Percentiles rank a stretch among this genome's conserved stretches.
These are phyloP conservation scores for Tridacna gigas DNA, from an alignment of 2,888 invertebrate genomes.

Conservation along the genomic window DNA sequence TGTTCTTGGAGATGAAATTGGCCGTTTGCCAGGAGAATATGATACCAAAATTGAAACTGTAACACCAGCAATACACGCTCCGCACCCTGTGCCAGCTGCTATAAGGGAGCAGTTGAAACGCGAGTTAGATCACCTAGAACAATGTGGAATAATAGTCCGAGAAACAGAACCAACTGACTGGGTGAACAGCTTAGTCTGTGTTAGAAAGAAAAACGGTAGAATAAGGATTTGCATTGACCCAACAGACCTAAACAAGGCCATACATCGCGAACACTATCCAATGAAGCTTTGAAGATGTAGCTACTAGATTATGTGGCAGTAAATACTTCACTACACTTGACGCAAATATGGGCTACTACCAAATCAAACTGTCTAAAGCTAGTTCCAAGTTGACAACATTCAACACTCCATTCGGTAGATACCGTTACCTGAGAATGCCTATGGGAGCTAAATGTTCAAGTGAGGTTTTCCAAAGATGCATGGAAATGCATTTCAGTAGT, in stretches of 20 bases:
- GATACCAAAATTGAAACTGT: constrained; percentile 22
- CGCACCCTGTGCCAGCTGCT: constrained; percentile 29
- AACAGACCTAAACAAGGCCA: constrained; percentile 26
- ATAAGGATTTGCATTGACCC: constrained; percentile 35
- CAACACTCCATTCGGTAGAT: constrained; percentile 61
- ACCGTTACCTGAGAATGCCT: constrained; percentile 49
- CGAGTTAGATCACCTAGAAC: constrained; percentile 29
- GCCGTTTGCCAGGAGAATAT: constrained; percentile 43
- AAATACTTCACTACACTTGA: constrained; percentile 61
- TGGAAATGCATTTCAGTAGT: constrained; percentile 13
- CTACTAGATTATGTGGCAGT: constrained; percentile 26
- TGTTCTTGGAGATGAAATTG: constrained; percentile 24
- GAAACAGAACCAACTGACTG: constrained; percentile 33
- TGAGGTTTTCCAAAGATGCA: constrained; percentile 35
- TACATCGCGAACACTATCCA: constrained; percentile 21
- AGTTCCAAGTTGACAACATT: constrained; percentile 55
- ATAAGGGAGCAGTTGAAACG: constrained; percentile 40
- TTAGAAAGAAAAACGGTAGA: constrained; percentile 28
- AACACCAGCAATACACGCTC: constrained; percentile 23
- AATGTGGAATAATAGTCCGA: constrained; percentile 16
- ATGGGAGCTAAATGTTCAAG: constrained; percentile 58
- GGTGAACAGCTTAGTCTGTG: constrained; percentile 48
- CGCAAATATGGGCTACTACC: constrained; percentile 61
- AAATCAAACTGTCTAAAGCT: constrained; percentile 55
- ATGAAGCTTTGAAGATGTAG: constrained; percentile 34